A percentile compares a stretch with the other conserved stretches of the same genome.
Conservation (phyloP, 2,888 invertebrate genomes). For the Acleris literana region DNA sequence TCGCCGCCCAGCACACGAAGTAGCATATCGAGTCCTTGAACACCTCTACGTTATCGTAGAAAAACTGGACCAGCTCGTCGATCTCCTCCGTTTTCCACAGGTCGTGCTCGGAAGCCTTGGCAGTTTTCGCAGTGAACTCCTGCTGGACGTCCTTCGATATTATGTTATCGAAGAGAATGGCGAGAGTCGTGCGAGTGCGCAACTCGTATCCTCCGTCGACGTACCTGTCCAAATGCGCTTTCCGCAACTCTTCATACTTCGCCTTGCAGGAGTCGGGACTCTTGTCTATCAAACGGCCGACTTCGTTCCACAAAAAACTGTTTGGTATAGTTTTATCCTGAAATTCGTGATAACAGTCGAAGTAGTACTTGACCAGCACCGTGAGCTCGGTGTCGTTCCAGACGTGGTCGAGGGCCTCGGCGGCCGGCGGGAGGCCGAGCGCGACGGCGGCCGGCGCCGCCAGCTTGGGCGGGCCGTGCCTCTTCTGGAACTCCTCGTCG, state of each 20-base stretch:
- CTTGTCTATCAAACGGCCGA: slow-evolving; percentile 67
- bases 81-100: slow-evolving; percentile 55
- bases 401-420: slow-evolving; percentile 31
- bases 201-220: slow-evolving; percentile 57
- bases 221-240: slow-evolving; percentile 58
- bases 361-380: slow-evolving; percentile 69
- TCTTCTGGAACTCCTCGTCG: slow-evolving; percentile 63
- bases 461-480: slow-evolving; percentile 42
- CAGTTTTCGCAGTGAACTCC: slow-evolving; percentile 44
- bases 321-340: slow-evolving; percentile 69
- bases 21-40: slow-evolving; percentile 69
- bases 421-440: neutral
- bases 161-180: slow-evolving; percentile 68
- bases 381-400: slow-evolving; percentile 68
- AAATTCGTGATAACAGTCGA: slow-evolving; percentile 73
- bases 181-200: slow-evolving; percentile 55
- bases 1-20: slow-evolving; percentile 67
- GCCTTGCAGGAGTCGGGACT: slow-evolving; percentile 59
- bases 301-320: slow-evolving; percentile 73
- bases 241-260: slow-evolving; percentile 59
- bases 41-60: slow-evolving; percentile 65
- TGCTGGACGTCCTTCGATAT: slow-evolving; percentile 62
- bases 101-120: slow-evolving; percentile 40
- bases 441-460: neutral
- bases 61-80: slow-evolving; percentile 65